phyloP scores from a whole-genome alignment of 2,113 vertebrate species.

The Collichthys lucidus region DNA sequence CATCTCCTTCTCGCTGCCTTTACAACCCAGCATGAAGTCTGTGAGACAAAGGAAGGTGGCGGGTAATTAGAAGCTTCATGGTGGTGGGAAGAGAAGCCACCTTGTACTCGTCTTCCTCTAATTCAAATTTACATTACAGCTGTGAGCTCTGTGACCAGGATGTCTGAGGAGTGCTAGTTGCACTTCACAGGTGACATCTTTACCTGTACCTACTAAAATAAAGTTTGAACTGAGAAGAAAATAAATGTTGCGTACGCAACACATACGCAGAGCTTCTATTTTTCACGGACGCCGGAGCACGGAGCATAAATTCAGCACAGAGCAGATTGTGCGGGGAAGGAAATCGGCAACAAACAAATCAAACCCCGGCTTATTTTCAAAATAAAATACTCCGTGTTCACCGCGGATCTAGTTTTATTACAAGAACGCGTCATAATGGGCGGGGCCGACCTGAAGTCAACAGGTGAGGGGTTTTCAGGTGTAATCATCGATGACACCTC shows the following conservation, averaged over 20 bases:
- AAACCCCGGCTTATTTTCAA: too few relatives aligned
- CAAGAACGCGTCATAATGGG: too few relatives aligned
- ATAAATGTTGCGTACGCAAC: not conserved
- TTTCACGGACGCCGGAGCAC: too few relatives aligned
- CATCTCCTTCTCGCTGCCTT: conserved; percentile 22
- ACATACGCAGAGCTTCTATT: too few relatives aligned
- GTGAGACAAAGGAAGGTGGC: conserved; percentile 58
- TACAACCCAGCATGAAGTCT: conserved; percentile 49
- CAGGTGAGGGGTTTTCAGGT: too few relatives aligned
- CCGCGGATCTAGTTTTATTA: too few relatives aligned
- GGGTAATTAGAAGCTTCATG: conserved; percentile 78
- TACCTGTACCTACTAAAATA: conserved; percentile 7
- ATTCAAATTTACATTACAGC: conserved; percentile 42
- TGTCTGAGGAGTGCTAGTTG: conserved; percentile 24
- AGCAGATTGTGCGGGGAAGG: too few relatives aligned
- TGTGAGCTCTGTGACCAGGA: not conserved
- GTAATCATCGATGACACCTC: too few relatives aligned
- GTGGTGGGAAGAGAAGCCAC: conserved; percentile 38
- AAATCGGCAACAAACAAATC: too few relatives aligned
- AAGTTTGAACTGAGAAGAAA: conserved; percentile 6
- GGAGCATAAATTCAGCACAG: too few relatives aligned
- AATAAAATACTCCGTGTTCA: too few relatives aligned
- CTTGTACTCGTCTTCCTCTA: conserved; percentile 47
- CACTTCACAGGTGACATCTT: conserved; percentile 15
- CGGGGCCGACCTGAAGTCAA: too few relatives aligned